These are phyloP conservation scores for Cryptomyrus ogoouensis DNA, from an alignment of 2,113 vertebrate species.

Conservation along the genomic window DNA sequence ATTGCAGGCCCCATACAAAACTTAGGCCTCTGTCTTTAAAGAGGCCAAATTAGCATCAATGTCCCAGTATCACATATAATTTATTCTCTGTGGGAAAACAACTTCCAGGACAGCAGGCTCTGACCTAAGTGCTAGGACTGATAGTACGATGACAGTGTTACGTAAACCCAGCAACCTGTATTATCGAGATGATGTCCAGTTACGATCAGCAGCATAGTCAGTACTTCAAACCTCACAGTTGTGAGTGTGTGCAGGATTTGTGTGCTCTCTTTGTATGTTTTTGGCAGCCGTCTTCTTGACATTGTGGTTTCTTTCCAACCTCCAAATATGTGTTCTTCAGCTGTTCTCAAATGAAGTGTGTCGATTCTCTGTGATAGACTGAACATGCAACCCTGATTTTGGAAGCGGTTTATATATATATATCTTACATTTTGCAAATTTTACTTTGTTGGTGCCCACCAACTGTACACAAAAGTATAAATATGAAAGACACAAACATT, in stretches of 20 bases:
- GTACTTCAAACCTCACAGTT: neutral
- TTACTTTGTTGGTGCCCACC: neutral
- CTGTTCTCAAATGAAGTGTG: neutral
- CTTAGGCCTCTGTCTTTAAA: neutral
- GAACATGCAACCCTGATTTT: neutral
- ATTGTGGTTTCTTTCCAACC: neutral
- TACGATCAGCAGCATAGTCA: neutral
- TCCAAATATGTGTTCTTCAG: neutral
- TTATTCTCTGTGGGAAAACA: slow-evolving; percentile 8
- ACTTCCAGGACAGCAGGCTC: neutral
- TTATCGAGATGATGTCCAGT: neutral
- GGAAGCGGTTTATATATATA: neutral
- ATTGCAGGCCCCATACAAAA: neutral
- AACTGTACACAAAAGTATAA: neutral
- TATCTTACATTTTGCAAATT: neutral
- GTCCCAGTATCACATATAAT: slow-evolving; percentile 10
- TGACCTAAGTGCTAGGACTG: neutral
- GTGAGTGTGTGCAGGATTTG: neutral
- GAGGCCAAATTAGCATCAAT: neutral
- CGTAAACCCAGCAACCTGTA: neutral
- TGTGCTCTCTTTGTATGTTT: neutral
- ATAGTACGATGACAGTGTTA: neutral
- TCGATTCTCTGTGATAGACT: neutral
- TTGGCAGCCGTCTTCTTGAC: neutral
- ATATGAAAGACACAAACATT: neutral